These are phyloP conservation scores for Zaprionus ghesquierei DNA, from an alignment of 1,140 invertebrate genomes.

Conservation along the genomic window DNA sequence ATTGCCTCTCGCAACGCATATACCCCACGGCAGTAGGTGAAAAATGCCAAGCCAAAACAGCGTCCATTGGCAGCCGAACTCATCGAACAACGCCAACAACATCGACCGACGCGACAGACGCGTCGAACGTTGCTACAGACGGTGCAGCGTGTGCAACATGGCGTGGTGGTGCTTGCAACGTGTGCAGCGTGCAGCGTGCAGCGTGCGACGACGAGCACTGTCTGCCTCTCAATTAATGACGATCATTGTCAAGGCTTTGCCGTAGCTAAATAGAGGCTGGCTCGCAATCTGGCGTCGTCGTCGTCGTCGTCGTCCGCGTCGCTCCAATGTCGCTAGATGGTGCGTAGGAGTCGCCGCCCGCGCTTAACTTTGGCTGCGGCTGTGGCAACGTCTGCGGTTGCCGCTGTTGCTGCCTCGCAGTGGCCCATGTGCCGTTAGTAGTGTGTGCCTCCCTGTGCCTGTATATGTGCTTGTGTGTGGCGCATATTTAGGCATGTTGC, in stretches of 20 bases:
- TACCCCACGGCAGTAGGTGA: background rate
- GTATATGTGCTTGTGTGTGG: constrained; percentile 56
- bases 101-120: constrained; percentile 14
- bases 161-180: background rate
- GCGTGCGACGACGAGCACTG: constrained; percentile 9
- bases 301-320: constrained; percentile 23
- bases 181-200: constrained; percentile 7
- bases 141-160: background rate
- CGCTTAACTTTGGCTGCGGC: constrained; percentile 21
- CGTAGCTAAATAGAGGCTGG: constrained; percentile 77
- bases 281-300: constrained; percentile 52
- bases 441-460: background rate
- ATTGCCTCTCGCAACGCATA: background rate
- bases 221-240: constrained; percentile 80
- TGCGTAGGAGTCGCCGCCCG: constrained; percentile 50
- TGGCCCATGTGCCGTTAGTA: constrained; percentile 51
- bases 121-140: background rate
- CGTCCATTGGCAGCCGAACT: constrained; percentile 32
- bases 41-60: background rate
- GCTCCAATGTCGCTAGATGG: constrained; percentile 40
- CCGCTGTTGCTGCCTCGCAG: constrained; percentile 3
- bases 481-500: constrained; percentile 79
- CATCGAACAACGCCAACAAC: constrained; percentile 46
- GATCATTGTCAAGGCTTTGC: constrained; percentile 79
- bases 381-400: background rate